Evolutionary conservation across 2,888 invertebrate species (phyloP), one percentile per base, ranked within the genome.

Genomic region (Agrenia bidenticulata): DNA sequence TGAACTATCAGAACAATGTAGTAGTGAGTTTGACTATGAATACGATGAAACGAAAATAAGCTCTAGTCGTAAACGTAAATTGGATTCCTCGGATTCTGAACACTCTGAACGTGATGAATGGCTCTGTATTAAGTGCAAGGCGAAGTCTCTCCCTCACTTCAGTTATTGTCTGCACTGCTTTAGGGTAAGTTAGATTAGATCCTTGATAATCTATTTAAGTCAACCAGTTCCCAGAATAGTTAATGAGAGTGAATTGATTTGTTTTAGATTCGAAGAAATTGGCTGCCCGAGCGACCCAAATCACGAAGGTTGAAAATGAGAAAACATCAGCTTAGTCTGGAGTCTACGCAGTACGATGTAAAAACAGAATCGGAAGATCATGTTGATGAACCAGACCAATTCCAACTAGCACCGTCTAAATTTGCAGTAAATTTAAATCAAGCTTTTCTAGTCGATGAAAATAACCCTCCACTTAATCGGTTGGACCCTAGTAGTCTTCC

Each of bases 161-260:
- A 55, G 69, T 1, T 69, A 66, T 32, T 75, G 75, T 57, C 50
- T 65, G n/a, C 61, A 69, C 27, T 75, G 75, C 24, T 75, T 75
- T 32, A 54, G 62, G 50, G 75, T 75, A 69, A 66, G 54, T 60
- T 23, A 51, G 61, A n/a, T n/a, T n/a, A n/a, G n/a, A n/a, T n/a
- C n/a, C n/a, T n/a, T n/a, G n/a, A n/a, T n/a, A n/a, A n/a, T n/a
- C n/a, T n/a, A n/a, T n/a, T n/a, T n/a, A n/a, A n/a, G n/a, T 60
- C 17, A 19, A 59, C n/a, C 9, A 59, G 24, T 61, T 55, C 24
- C 19, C n/a, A n/a, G n/a, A n/a, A n/a, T n/a, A 42, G 2, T 11
- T 13, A 32, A 49, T 45, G 37, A 17, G 15, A 11, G 9, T 39
- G 39, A 39, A 9, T 15, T 39, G 9, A 39, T 39, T 50, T 17